Base-by-base conservation (phyloP, 2,797 vertebrate species). In the Zenarchopterus dispar region DNA sequence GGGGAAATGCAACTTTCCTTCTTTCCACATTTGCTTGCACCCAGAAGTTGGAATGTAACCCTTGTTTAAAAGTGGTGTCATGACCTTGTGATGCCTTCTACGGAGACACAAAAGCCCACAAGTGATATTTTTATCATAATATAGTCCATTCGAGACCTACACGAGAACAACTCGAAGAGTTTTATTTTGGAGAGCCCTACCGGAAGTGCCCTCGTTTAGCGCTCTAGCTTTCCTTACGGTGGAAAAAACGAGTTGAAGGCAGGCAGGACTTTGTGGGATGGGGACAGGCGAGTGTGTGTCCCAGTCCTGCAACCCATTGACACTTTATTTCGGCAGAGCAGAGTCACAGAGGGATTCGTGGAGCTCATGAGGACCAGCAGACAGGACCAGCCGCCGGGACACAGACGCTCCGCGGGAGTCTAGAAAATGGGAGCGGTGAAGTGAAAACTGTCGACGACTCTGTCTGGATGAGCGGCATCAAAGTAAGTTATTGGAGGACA, bases 341-440 rank as follows among this genome's bases (percentile, higher is more conserved):
- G 36, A 64, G 43, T 62, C 56, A 2, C 26, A 0, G 21, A 24
- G 19, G n/a, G 43, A 36, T 7, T 31, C 0, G 26, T 43, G 6
- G 54, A 63, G 67, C 72, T 60, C 71, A 60, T 75, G 79, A 44
- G 43, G 74, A 42, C 39, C 61, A 23, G 51, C 51, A 8, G 65
- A 52, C 42, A n/a, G 0, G 31, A 23, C 44, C 21, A 24, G 53
- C 54, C 47, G 41, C 39, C 23, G 49, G 72, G 73, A 63, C 63
- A 18, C 56, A 0, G 78, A 41, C 39, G 58, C 72, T 75, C 59
- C 48, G 69, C 77, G 76, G 79, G 78, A 67, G 61, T 44, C 60
- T 36, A 52, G 26, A 68, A 80, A 63, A 91, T 89, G 84, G 88
- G 82, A 85, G 81, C 85, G 67, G 85, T 88, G 78, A 88, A 91